Conservation (phyloP, 2,797 vertebrate genomes). For the Hyperoplus lanceolatus region DNA sequence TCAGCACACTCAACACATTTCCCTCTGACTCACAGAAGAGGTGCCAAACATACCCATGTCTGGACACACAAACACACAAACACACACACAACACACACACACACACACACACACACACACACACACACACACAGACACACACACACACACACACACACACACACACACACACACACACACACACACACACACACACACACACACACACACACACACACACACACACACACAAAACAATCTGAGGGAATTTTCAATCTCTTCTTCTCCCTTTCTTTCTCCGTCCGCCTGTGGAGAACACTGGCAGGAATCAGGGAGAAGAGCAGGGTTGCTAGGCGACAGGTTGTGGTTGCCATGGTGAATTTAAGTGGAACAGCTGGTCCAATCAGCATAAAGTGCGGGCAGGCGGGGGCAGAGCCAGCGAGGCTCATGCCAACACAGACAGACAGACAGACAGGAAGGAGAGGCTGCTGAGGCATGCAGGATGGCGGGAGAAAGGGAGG, state of each 20-base stretch:
- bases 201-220: constrained; percentile 13
- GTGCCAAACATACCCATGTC: constrained; percentile 61
- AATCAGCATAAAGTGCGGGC: constrained; percentile 93
- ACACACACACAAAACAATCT: constrained; percentile 71
- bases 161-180: constrained; percentile 22
- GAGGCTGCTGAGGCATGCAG: constrained; percentile 84
- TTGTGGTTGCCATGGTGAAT: constrained; percentile 99
- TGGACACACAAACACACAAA: constrained; percentile 17
- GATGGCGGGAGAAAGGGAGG: constrained; percentile 49
- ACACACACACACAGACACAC: constrained; percentile 20
- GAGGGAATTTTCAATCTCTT: constrained; percentile 86
- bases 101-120: constrained; percentile 22
- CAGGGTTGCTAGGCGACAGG: constrained; percentile 94
- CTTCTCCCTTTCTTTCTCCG: constrained; percentile 78
- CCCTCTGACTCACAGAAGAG: constrained; percentile 66
- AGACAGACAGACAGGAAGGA: constrained; percentile 84
- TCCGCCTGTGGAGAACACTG: constrained; percentile 93
- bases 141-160: constrained; percentile 14
- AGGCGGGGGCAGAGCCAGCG: constrained; percentile 90
- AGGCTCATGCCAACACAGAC: constrained; percentile 89
- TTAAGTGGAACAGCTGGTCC: constrained; percentile 95
- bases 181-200: constrained; percentile 19
- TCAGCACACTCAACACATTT: constrained; percentile 76
- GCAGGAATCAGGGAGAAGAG: constrained; percentile 90
- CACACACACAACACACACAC: constrained; percentile 19